These are phyloP conservation scores for Dendrolimus houi DNA, from an alignment of 2,888 invertebrate species.

Conservation along the genomic window DNA sequence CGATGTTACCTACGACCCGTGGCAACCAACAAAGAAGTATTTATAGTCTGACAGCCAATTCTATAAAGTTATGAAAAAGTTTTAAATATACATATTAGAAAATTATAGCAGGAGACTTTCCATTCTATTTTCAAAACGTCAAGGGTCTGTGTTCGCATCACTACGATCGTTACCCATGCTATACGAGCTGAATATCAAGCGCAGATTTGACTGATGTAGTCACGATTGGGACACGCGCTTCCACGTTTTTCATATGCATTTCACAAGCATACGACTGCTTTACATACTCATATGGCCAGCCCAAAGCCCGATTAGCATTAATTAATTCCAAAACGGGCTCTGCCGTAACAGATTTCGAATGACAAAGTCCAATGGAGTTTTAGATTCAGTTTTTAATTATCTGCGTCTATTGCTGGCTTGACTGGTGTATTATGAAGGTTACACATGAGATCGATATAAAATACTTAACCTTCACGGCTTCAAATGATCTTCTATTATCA, in stretches of 20 bases:
- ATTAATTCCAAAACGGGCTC: constrained; percentile 56
- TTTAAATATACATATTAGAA: no score
- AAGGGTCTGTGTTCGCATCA: background rate
- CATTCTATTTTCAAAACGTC: no score
- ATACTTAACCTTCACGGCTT: no score
- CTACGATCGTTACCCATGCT: background rate
- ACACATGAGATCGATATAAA: no score
- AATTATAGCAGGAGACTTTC: no score
- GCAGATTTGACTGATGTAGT: constrained; percentile 66
- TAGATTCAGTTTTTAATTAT: background rate
- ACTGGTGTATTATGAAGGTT: no score
- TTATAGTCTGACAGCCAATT: no score
- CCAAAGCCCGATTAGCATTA: constrained; percentile 39
- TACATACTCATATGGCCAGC: constrained; percentile 49
- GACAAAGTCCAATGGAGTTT: constrained; percentile 36
- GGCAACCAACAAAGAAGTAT: no score
- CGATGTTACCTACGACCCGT: no score
- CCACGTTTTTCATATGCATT: constrained; percentile 48
- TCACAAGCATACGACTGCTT: constrained; percentile 35
- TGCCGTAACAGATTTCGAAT: constrained; percentile 51
- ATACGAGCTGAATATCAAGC: constrained; percentile 45
- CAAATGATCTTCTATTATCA: no score
- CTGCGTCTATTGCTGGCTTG: no score
- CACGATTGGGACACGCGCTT: constrained; percentile 54
- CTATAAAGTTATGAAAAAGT: no score